phyloP scores from a whole-genome alignment of 2,888 invertebrate species.

The Trichopoda pennipes region DNA sequence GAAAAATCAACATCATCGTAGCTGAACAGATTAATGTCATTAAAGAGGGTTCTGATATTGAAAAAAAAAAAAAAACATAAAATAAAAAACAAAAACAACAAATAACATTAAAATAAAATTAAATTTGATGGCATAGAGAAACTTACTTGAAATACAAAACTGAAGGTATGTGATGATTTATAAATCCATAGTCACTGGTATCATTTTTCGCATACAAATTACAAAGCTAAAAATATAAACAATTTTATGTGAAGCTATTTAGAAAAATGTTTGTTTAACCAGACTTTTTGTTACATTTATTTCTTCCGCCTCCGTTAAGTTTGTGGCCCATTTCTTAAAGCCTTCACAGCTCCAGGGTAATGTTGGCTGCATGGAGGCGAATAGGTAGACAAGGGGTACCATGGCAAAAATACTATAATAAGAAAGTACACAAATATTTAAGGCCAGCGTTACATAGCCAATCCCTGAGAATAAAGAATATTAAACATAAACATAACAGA shows the following conservation, averaged over 20 bases:
- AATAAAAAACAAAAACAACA: not conserved
- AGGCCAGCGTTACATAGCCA: constrained; percentile 89
- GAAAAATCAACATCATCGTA: constrained; percentile 59
- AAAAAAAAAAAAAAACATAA: not conserved
- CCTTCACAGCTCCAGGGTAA: constrained; percentile 92
- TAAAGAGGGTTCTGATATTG: constrained; percentile 61
- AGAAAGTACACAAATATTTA: constrained; percentile 88
- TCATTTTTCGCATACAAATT: constrained; percentile 48
- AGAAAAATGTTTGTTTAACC: no score
- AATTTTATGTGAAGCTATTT: not conserved
- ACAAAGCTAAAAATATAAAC: constrained; percentile 51
- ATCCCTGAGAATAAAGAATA: constrained; percentile 84
- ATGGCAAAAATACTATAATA: constrained; percentile 92
- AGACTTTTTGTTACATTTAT: constrained; percentile 48
- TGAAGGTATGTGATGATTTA: constrained; percentile 73
- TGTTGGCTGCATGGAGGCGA: constrained; percentile 85
- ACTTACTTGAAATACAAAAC: constrained; percentile 73
- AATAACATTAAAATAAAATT: not conserved
- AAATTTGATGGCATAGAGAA: not conserved
- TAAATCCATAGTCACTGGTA: constrained; percentile 13
- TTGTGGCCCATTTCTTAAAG: constrained; percentile 64
- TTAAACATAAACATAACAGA: not conserved
- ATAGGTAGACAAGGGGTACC: constrained; percentile 90
- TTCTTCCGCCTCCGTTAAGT: constrained; percentile 61
- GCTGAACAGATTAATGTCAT: constrained; percentile 58